Conservation (phyloP, 2,888 invertebrate genomes). For the Nomada lathburiana region DNA sequence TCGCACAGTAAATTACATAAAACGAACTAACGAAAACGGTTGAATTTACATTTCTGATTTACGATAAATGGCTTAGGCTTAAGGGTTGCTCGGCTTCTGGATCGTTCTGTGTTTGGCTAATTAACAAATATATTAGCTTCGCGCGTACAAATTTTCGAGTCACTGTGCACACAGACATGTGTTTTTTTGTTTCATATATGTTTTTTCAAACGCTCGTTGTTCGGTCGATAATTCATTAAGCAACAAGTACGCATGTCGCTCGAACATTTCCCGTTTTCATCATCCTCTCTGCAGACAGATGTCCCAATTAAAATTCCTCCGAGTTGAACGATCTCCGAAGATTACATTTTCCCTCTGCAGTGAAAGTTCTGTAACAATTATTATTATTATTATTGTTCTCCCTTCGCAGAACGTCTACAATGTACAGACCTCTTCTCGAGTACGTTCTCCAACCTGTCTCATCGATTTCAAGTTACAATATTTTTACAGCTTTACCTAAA, state of each 20-base stretch:
- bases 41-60: too few relatives aligned
- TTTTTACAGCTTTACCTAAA: conserved; percentile 29
- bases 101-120: too few relatives aligned
- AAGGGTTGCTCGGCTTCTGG: too few relatives aligned
- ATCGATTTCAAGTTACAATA: conserved; percentile 15
- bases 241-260: conserved; percentile 1
- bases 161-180: conserved; percentile 58
- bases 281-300: background rate
- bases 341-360: background rate
- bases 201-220: conserved; percentile 36
- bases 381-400: background rate
- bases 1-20: too few relatives aligned
- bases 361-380: background rate
- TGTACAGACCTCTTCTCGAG: background rate
- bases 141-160: too few relatives aligned
- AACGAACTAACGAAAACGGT: too few relatives aligned
- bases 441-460: background rate
- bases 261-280: background rate
- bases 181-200: too few relatives aligned
- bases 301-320: background rate
- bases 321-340: background rate
- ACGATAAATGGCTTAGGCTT: too few relatives aligned
- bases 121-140: too few relatives aligned
- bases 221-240: conserved; percentile 38
- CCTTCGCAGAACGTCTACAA: background rate